Evolutionary conservation across 1,140 invertebrate species (phyloP).

Genomic region (Drosophila gunungcola): DNA sequence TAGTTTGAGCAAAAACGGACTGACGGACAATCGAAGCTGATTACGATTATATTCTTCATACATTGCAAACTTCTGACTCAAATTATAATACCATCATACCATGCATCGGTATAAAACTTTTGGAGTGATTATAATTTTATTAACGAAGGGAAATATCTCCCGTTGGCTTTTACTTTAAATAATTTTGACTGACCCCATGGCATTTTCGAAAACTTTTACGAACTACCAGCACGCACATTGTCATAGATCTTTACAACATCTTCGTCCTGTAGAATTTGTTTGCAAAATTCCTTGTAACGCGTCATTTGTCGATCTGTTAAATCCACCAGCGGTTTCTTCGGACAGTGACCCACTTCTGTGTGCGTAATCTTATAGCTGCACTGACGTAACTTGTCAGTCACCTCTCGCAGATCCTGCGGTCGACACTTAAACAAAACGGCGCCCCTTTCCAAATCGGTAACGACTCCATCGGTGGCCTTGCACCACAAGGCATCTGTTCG

Average conservation of each 20-base stretch:
- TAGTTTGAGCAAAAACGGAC: no score
- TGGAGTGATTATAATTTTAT: background rate
- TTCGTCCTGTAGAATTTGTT: slow-evolving; percentile 20
- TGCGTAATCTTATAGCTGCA: slow-evolving; percentile 49
- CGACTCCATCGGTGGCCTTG: slow-evolving; percentile 34
- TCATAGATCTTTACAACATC: slow-evolving; percentile 68
- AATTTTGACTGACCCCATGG: background rate
- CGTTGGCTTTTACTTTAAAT: background rate
- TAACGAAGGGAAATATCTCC: background rate
- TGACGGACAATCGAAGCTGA: no score
- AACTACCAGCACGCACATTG: slow-evolving; percentile 53
- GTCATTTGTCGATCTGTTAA: slow-evolving; percentile 19
- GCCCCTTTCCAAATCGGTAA: slow-evolving; percentile 29
- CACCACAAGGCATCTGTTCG: slow-evolving; percentile 48
- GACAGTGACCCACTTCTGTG: slow-evolving; percentile 37
- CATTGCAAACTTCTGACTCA: no score
- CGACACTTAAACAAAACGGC: slow-evolving; percentile 55
- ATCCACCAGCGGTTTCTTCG: slow-evolving; percentile 26
- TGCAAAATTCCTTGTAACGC: slow-evolving; percentile 44
- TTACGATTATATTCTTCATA: no score
- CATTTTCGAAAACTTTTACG: background rate
- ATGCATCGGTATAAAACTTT: no score
- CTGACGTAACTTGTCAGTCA: slow-evolving; percentile 24
- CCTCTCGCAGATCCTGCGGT: slow-evolving; percentile 30
- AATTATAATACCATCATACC: no score